A percentile compares a stretch with the other conserved stretches of the same genome.
Evolutionary conservation across 2,113 vertebrate species (phyloP).

Genomic region (Myxocyprinus asiaticus): DNA sequence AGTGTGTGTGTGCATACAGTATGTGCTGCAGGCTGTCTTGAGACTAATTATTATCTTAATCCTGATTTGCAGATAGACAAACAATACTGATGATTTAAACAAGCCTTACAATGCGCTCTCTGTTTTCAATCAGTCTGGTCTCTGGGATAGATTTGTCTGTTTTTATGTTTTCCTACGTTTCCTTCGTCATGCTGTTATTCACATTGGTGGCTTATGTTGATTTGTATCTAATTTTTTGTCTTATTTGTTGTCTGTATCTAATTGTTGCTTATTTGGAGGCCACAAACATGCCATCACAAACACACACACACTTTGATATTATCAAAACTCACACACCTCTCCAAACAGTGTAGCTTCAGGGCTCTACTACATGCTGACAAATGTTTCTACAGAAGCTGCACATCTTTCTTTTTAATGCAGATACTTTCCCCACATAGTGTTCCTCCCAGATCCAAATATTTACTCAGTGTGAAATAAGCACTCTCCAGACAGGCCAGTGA

Average conservation of each 20-base stretch:
- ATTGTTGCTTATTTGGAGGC: background rate
- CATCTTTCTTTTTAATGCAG: constrained; percentile 29
- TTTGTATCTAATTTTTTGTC: background rate
- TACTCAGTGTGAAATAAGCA: constrained; percentile 16
- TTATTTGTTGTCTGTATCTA: constrained; percentile 7
- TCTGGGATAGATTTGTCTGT: constrained; percentile 6
- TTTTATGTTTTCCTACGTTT: background rate
- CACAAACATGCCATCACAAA: background rate
- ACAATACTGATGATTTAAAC: constrained; percentile 3
- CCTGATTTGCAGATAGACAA: constrained; percentile 6
- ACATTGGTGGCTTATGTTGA: constrained; percentile 4
- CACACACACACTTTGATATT: background rate
- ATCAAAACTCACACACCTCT: background rate
- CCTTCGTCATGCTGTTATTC: background rate
- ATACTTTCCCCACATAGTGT: constrained; percentile 40
- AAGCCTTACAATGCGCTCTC: background rate
- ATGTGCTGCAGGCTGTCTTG: background rate
- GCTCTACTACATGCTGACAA: background rate
- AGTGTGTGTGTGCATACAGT: no score
- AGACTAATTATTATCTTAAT: background rate
- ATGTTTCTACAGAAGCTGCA: constrained; percentile 16
- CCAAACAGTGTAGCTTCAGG: background rate
- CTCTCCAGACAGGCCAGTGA: background rate
- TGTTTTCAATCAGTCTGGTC: constrained; percentile 20
- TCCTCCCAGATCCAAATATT: constrained; percentile 40